Evolutionary conservation across 2,888 invertebrate genomes (phyloP).

Genomic region (Drosophila maculinotata): DNA sequence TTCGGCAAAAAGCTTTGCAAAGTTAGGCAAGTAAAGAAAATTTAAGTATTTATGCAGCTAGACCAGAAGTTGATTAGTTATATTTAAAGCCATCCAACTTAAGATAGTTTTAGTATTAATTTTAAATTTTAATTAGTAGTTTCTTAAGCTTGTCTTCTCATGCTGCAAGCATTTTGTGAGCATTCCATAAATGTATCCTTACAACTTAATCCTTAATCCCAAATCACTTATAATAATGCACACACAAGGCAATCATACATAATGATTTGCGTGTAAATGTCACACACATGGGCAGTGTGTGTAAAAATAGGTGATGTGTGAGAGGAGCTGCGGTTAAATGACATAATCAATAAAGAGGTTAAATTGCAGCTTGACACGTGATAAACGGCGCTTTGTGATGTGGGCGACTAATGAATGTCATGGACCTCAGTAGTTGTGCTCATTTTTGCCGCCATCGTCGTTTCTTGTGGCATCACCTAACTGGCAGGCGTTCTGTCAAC

Average conservation of each 20-base stretch:
- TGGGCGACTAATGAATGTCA: slow-evolving; percentile 69
- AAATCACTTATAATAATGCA: slow-evolving; percentile 6
- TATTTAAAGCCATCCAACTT: no score
- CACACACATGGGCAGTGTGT: neutral
- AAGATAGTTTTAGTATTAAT: neutral
- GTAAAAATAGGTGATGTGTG: slow-evolving; percentile 31
- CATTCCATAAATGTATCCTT: slow-evolving; percentile 21
- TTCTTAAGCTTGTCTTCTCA: neutral
- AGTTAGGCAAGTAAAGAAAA: slow-evolving; percentile 10
- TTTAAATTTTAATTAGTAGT: neutral
- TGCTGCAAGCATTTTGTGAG: neutral
- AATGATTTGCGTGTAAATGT: slow-evolving; percentile 29
- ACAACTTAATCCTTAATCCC: slow-evolving; percentile 31
- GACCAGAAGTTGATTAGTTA: no score
- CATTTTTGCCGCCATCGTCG: no score
- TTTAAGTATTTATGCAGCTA: no score
- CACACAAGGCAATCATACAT: slow-evolving; percentile 7
- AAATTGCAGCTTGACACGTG: slow-evolving; percentile 70
- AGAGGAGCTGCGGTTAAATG: slow-evolving; percentile 22
- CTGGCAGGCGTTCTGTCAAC: slow-evolving; percentile 30
- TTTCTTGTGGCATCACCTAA: neutral
- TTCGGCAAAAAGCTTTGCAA: neutral
- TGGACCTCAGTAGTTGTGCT: slow-evolving; percentile 29
- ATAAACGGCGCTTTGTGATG: slow-evolving; percentile 51
- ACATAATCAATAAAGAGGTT: slow-evolving; percentile 64